Conservation (phyloP, 2,888 invertebrate species). For the Spodoptera littoralis region DNA sequence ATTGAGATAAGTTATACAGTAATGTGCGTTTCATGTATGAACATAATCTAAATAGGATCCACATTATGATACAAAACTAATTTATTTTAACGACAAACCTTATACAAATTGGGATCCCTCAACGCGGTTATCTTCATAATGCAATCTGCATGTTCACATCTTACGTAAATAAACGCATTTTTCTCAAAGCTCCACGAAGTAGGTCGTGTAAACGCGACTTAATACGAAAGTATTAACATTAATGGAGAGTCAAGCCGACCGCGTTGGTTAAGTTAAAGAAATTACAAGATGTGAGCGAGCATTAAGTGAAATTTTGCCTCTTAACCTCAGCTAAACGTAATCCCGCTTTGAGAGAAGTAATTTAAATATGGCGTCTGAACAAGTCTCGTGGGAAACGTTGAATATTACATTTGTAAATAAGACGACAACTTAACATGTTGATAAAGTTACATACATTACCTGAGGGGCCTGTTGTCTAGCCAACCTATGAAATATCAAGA, state of each 20-base stretch:
- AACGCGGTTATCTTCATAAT: conserved; percentile 10
- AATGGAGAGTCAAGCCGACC: conserved; percentile 39
- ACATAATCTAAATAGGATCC: background rate
- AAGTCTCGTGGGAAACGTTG: conserved; percentile 56
- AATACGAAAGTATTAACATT: conserved; percentile 45
- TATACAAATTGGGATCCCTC: conserved; percentile 1
- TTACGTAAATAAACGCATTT: conserved; percentile 24
- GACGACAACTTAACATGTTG: conserved; percentile 60
- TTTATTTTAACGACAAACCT: conserved; percentile 3
- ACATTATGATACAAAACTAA: background rate
- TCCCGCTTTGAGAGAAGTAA: conserved; percentile 65
- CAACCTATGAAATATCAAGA: conserved; percentile 48
- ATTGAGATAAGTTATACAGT: no score
- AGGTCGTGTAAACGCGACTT: conserved; percentile 28
- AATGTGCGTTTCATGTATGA: background rate
- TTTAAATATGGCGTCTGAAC: conserved; percentile 62
- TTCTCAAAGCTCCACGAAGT: conserved; percentile 26
- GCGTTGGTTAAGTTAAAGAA: conserved; percentile 61
- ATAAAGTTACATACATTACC: conserved; percentile 51
- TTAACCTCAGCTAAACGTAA: conserved; percentile 66
- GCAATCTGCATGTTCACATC: conserved; percentile 13
- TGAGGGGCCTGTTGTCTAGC: conserved; percentile 37
- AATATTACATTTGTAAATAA: conserved; percentile 68
- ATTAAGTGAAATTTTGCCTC: conserved; percentile 64
- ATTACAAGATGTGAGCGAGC: conserved; percentile 62